Conservation (phyloP, 1,140 invertebrate genomes). For the Meloidogyne floridensis region DNA sequence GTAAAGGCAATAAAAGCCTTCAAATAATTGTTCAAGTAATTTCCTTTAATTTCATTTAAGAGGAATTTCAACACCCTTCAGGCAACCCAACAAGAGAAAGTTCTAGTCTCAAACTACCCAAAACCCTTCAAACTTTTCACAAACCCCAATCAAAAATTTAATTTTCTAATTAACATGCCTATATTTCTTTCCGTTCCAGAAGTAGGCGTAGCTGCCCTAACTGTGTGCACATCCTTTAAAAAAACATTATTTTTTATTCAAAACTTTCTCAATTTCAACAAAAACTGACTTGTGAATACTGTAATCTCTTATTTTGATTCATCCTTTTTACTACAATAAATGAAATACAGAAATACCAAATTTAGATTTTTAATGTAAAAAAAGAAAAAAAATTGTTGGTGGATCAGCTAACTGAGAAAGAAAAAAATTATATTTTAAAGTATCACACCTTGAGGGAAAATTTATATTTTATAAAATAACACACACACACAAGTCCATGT, state of each 20-base stretch:
- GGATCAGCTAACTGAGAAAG: background rate
- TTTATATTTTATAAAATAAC: background rate
- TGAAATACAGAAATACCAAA: background rate
- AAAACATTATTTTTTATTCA: background rate
- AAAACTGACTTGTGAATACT: background rate
- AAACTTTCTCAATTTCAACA: background rate
- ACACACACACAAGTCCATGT: background rate
- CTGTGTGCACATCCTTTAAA: constrained; percentile 24
- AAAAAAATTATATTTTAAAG: background rate
- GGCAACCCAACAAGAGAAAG: no score
- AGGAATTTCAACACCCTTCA: no score
- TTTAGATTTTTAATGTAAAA: background rate
- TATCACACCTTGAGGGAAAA: constrained; percentile 8
- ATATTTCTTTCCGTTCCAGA: constrained; percentile 25
- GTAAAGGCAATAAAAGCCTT: no score
- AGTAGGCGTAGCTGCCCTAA: constrained; percentile 25
- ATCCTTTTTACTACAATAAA: background rate
- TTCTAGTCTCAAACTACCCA: no score
- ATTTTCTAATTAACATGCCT: background rate
- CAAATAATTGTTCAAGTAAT: no score
- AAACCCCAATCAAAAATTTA: no score
- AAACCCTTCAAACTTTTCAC: no score
- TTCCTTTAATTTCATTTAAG: no score
- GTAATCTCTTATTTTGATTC: constrained; percentile 1
- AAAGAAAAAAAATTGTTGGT: background rate